These are phyloP conservation scores for Acrossocheilus fasciatus DNA, from an alignment of 2,797 vertebrate species.

Conservation along the genomic window DNA sequence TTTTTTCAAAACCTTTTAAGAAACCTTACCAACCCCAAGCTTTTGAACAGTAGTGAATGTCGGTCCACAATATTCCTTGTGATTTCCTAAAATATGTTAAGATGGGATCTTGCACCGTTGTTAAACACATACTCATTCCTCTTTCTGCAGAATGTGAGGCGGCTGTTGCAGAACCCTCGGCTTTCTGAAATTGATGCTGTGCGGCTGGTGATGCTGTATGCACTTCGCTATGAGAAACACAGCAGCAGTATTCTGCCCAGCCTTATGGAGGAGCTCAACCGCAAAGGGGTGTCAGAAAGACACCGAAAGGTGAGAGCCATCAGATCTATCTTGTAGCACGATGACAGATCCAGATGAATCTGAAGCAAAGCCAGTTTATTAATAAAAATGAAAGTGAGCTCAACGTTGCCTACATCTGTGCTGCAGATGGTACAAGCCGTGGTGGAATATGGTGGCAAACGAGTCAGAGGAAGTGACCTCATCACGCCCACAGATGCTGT, in stretches of 20 bases:
- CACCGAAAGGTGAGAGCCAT: conserved; percentile 74
- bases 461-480: conserved; percentile 92
- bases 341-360: neutral
- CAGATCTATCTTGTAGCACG: neutral
- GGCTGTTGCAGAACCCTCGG: conserved; percentile 87
- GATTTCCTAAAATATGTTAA: neutral
- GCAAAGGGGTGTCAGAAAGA: conserved; percentile 82
- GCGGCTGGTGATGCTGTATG: conserved; percentile 93
- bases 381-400: neutral
- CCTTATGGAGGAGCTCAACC: conserved; percentile 85
- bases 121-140: neutral
- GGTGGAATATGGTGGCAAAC: conserved; percentile 93
- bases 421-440: conserved; percentile 87
- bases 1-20: neutral
- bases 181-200: conserved; percentile 86
- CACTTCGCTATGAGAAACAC: conserved; percentile 92
- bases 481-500: conserved; percentile 92
- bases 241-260: conserved; percentile 85
- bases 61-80: too few species aligned
- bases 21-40: neutral
- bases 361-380: neutral
- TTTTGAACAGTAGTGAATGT: neutral
- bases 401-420: conserved; percentile 28
- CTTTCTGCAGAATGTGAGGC: conserved; percentile 83
- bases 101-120: neutral